These are phyloP conservation scores for Zalophus californianus DNA, from an alignment of 2,797 vertebrate genomes.

Conservation along the genomic window DNA sequence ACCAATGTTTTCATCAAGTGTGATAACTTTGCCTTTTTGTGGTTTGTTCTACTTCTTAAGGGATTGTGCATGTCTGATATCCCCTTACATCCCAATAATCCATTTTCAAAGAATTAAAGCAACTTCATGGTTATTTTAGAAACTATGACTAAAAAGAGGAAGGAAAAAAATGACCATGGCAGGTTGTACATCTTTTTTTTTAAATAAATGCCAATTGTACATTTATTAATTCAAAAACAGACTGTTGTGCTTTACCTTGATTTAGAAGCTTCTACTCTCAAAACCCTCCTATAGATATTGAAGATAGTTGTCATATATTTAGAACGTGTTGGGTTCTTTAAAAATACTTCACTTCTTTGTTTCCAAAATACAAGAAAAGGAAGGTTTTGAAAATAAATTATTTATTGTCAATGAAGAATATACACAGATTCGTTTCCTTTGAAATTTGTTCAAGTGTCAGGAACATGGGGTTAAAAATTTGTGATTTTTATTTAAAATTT, in stretches of 20 bases:
- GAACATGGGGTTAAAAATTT: constrained; percentile 37
- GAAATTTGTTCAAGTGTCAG: neutral
- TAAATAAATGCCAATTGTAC: neutral
- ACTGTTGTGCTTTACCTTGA: neutral
- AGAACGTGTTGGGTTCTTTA: neutral
- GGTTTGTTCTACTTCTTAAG: constrained; percentile 38
- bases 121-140: constrained; percentile 47
- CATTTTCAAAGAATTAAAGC: constrained; percentile 29
- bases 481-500: neutral
- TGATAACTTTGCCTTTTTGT: constrained; percentile 41
- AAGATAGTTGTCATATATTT: constrained; percentile 52
- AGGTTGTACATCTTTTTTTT: neutral
- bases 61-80: neutral
- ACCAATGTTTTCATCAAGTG: neutral
- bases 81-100: neutral
- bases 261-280: constrained; percentile 16
- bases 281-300: neutral
- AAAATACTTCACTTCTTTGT: constrained; percentile 20
- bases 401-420: constrained; percentile 11
- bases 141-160: neutral
- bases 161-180: neutral
- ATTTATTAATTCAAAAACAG: constrained; percentile 60
- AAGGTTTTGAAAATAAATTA: constrained; percentile 32
- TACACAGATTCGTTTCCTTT: constrained; percentile 31
- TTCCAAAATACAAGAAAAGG: constrained; percentile 5